These are phyloP conservation scores for Pogonocichla stellata DNA, from an alignment of 2,113 vertebrate genomes.

Conservation along the genomic window DNA sequence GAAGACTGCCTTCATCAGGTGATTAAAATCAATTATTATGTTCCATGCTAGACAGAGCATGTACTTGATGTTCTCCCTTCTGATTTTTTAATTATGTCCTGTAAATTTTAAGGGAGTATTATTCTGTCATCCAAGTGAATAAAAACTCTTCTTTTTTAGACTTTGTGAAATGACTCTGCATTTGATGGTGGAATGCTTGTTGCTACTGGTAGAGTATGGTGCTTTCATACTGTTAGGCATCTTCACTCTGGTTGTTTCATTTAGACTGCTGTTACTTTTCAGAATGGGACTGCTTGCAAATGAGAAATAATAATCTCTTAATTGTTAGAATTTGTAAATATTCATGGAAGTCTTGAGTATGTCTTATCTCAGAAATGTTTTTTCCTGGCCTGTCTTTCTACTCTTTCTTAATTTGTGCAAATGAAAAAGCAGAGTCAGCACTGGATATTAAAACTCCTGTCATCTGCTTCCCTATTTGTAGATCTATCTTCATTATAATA, in stretches of 20 bases:
- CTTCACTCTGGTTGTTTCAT: background rate
- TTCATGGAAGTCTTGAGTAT: background rate
- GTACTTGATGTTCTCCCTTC: background rate
- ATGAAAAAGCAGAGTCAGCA: background rate
- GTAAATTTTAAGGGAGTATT: background rate
- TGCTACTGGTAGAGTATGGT: background rate
- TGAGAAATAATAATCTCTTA: background rate
- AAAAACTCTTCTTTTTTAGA: background rate
- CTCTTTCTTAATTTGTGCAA: background rate
- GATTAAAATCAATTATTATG: background rate
- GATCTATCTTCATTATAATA: background rate
- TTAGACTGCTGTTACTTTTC: background rate
- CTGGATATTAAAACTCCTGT: background rate
- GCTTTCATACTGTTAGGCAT: background rate
- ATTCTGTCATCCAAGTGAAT: background rate
- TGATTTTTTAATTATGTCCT: background rate
- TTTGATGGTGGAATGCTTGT: background rate
- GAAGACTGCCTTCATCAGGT: background rate
- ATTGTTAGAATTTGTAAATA: background rate
- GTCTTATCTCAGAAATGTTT: background rate
- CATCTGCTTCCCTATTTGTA: background rate
- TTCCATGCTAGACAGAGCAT: background rate
- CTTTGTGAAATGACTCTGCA: background rate
- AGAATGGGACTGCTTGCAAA: background rate
- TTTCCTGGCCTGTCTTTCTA: background rate